phyloP scores from a whole-genome alignment of 2,888 invertebrate genomes.

The Lepetodrilus schrolli region DNA sequence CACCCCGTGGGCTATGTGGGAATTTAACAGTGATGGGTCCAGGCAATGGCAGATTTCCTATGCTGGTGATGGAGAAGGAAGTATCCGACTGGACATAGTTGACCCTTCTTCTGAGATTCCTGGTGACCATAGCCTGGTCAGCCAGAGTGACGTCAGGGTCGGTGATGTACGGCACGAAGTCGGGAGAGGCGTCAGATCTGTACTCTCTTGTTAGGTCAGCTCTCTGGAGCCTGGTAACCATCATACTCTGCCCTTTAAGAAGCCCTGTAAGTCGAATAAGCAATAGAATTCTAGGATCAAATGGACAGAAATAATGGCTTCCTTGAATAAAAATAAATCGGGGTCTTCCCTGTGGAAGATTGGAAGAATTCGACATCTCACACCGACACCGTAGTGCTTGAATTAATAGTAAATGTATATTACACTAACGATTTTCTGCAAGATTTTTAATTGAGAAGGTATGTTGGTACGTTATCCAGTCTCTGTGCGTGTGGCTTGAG shows the following conservation, averaged over 20 bases:
- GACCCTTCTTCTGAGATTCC: constrained; percentile 47
- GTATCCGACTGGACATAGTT: background rate
- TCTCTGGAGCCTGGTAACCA: constrained; percentile 40
- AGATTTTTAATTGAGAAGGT: too few species aligned
- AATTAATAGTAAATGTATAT: too few species aligned
- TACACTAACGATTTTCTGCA: too few species aligned
- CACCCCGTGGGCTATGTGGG: constrained; percentile 30
- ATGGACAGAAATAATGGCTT: too few species aligned
- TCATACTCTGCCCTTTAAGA: constrained; percentile 45
- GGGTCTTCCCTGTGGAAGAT: too few species aligned
- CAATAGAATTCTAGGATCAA: too few species aligned
- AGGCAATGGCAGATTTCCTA: constrained; percentile 35
- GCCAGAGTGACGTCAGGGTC: constrained; percentile 44
- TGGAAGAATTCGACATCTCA: too few species aligned
- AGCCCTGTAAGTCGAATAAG: constrained; percentile 41
- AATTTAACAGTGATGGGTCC: constrained; percentile 35
- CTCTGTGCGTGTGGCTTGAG: too few species aligned
- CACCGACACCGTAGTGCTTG: too few species aligned
- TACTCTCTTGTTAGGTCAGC: constrained; percentile 43
- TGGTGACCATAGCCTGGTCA: constrained; percentile 41
- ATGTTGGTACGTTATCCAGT: too few species aligned
- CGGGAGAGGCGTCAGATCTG: constrained; percentile 51
- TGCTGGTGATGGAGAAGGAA: constrained; percentile 35
- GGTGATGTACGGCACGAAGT: constrained; percentile 52
- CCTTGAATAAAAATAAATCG: too few species aligned